Percentiles rank a stretch among this genome's conserved stretches.
Conservation (phyloP, 2,113 vertebrate genomes). For the Lates calcarifer region DNA sequence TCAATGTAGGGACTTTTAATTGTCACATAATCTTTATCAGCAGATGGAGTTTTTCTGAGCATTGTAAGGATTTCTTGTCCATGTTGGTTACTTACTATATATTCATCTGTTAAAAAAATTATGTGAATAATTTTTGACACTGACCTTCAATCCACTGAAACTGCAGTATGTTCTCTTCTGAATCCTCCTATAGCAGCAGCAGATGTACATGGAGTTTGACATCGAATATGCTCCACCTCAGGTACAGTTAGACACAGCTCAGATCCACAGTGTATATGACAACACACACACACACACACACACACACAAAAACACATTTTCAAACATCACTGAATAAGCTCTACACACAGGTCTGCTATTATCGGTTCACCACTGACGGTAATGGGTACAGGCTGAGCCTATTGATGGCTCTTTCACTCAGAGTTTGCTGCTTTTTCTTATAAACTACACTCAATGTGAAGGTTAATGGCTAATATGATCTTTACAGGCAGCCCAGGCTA, state of each 20-base stretch:
- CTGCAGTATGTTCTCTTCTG: not conserved
- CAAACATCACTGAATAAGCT: not conserved
- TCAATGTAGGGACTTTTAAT: not conserved
- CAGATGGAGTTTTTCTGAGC: not conserved
- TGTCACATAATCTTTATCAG: not conserved
- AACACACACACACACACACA: conserved; percentile 12
- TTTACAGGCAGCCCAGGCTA: conserved; percentile 52
- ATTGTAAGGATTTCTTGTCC: not conserved
- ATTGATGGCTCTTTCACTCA: not conserved
- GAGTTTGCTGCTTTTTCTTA: not conserved
- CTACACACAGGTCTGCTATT: conserved; percentile 9
- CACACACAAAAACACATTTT: conserved; percentile 23
- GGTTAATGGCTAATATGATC: not conserved
- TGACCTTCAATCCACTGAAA: not conserved
- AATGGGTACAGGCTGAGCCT: conserved; percentile 3
- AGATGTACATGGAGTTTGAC: conserved; percentile 69
- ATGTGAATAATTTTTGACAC: not conserved
- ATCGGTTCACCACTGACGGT: conserved; percentile 16
- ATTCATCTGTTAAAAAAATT: not conserved
- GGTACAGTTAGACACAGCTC: conserved; percentile 47
- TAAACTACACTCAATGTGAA: not conserved
- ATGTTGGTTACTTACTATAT: too few species aligned
- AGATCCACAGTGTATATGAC: not conserved
- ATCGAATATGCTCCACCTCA: conserved; percentile 62
- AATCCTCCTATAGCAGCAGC: conserved; percentile 34